A percentile compares a stretch with the other conserved stretches of the same genome.
phyloP scores from a whole-genome alignment of 2,113 vertebrate genomes.

The Pandion haliaetus region DNA sequence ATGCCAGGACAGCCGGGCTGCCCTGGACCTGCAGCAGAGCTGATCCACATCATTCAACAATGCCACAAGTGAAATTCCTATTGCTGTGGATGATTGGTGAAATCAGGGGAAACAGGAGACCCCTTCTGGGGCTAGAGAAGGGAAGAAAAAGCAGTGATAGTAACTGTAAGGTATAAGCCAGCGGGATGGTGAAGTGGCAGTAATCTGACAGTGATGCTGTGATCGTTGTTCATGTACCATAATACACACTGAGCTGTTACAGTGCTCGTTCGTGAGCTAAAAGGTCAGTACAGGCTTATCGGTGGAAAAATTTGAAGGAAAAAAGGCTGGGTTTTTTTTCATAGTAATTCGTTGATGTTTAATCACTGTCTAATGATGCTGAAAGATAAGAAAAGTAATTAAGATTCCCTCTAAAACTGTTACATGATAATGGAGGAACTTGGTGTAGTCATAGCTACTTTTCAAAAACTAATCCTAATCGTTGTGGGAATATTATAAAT shows the following conservation, averaged over 20 bases:
- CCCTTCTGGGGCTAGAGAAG: background rate
- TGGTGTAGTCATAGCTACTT: constrained; percentile 29
- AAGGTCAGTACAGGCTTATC: background rate
- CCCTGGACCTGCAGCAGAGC: background rate
- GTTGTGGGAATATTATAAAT: background rate
- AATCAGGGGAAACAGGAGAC: background rate
- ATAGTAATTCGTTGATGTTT: background rate
- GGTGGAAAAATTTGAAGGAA: constrained; percentile 59
- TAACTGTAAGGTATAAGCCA: background rate
- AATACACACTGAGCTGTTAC: fast-evolving
- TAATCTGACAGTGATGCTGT: background rate
- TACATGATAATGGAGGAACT: background rate
- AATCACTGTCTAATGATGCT: constrained; percentile 29
- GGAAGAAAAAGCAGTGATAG: background rate
- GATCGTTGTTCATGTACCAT: background rate
- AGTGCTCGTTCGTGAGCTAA: background rate
- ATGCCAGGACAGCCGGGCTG: background rate
- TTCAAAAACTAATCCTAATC: constrained; percentile 45
- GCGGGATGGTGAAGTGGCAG: background rate
- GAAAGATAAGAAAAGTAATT: constrained; percentile 25
- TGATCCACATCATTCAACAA: fast-evolving
- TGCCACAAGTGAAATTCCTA: background rate
- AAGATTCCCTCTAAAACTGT: background rate
- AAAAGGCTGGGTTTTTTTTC: constrained; percentile 20
- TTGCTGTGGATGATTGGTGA: background rate